phyloP scores from a whole-genome alignment of 2,113 vertebrate genomes.

The Cyanoramphus novaezelandiae region DNA sequence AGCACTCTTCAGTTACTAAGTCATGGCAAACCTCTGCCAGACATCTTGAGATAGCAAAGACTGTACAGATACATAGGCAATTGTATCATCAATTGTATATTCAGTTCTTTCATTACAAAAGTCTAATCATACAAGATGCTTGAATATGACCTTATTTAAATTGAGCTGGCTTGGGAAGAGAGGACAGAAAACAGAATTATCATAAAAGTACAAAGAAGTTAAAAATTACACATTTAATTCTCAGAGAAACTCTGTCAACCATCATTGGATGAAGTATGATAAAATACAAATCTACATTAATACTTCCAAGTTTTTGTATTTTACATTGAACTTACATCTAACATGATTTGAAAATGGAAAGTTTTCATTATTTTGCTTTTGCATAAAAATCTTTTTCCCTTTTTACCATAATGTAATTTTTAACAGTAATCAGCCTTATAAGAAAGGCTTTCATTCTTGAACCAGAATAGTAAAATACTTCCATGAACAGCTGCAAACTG shows the following conservation, averaged over 20 bases:
- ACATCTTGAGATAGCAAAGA: not conserved
- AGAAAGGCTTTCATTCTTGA: not conserved
- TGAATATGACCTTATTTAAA: not conserved
- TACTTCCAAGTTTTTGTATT: not conserved
- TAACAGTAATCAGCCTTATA: not conserved
- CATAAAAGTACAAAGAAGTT: not conserved
- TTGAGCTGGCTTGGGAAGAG: not conserved
- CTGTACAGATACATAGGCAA: fast-evolving
- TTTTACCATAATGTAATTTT: not conserved
- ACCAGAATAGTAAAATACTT: not conserved
- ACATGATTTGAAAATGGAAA: not conserved
- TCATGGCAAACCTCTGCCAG: not conserved
- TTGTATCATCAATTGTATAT: not conserved
- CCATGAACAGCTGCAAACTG: not conserved
- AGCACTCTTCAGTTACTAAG: not conserved
- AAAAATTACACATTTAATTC: not conserved
- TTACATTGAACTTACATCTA: not conserved
- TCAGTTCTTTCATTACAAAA: not conserved
- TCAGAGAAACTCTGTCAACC: not conserved
- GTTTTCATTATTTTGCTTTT: not conserved
- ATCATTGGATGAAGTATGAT: not conserved
- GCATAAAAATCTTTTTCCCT: fast-evolving
- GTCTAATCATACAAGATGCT: not conserved
- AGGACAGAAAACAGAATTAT: not conserved
- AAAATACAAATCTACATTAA: not conserved